Conservation (phyloP, 2,113 vertebrate species). For the Cepphus grylle region DNA sequence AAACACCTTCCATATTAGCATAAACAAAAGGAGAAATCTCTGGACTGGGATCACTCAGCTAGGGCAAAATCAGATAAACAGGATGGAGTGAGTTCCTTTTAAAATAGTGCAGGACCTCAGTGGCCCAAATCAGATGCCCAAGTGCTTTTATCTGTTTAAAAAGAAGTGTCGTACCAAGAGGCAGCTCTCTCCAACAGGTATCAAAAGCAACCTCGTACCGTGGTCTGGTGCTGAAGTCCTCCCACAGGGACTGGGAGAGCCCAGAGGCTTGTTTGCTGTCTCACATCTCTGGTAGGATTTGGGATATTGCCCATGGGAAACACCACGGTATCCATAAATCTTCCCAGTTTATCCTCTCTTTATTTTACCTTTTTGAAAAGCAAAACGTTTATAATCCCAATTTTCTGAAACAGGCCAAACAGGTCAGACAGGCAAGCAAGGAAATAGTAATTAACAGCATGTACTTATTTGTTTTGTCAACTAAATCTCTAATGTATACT, state of each 20-base stretch:
- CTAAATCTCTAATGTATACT: conserved; percentile 29
- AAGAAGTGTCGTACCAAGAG: background rate
- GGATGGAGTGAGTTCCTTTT: conserved; percentile 7
- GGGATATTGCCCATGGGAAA: conserved; percentile 36
- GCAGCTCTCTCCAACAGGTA: background rate
- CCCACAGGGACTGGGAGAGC: background rate
- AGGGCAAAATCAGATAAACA: conserved; percentile 46
- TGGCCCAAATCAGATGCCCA: background rate
- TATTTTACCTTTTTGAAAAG: conserved; percentile 43
- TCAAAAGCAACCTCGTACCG: background rate
- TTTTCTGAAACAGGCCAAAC: conserved; percentile 42
- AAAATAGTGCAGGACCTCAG: background rate
- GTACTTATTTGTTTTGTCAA: conserved; percentile 44
- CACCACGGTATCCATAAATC: background rate
- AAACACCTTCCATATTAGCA: conserved; percentile 60
- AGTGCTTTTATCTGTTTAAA: background rate
- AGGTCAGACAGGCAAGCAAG: conserved; percentile 29
- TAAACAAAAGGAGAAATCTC: conserved; percentile 63
- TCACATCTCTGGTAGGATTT: background rate
- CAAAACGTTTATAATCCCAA: background rate
- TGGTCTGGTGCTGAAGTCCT: background rate
- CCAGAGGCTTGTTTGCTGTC: background rate
- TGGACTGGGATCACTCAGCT: conserved; percentile 45
- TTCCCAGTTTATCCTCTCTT: conserved; percentile 6
- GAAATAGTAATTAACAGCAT: conserved; percentile 21